A percentile compares a stretch with the other conserved stretches of the same genome.
Conservation (phyloP, 2,113 vertebrate genomes). For the Hippoglossus stenolepis region DNA sequence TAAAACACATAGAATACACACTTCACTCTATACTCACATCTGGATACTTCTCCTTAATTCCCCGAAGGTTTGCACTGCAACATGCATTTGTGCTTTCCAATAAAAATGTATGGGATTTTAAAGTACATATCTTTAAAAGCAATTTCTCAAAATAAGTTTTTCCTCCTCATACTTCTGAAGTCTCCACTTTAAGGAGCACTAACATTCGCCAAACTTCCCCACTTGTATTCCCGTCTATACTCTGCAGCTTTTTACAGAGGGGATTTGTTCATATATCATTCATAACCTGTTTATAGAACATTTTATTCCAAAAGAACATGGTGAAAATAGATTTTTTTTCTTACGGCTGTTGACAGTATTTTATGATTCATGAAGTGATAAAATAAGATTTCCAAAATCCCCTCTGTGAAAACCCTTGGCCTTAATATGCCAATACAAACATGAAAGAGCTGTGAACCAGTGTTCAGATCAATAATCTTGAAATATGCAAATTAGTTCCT, state of each 20-base stretch:
- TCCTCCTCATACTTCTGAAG: too few species aligned
- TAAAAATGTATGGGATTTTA: neutral
- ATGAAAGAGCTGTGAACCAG: neutral
- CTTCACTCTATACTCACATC: neutral
- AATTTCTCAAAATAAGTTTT: neutral
- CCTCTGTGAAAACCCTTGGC: neutral
- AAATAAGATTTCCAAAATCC: neutral
- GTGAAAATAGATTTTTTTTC: neutral
- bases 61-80: neutral
- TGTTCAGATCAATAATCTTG: neutral
- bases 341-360: neutral
- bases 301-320: neutral
- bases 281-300: neutral
- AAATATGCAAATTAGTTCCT: neutral
- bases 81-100: neutral
- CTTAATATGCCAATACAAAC: too few species aligned
- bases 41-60: neutral
- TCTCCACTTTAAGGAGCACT: neutral
- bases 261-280: neutral
- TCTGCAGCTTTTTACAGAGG: neutral
- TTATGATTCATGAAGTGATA: conserved; percentile 1
- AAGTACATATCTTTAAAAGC: neutral
- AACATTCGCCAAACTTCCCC: neutral
- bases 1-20: too few species aligned
- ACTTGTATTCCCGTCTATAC: neutral